A percentile compares a stretch with the other conserved stretches of the same genome.
These are phyloP conservation scores for Parascotia fuliginaria DNA, from an alignment of 2,888 invertebrate species.

Conservation along the genomic window DNA sequence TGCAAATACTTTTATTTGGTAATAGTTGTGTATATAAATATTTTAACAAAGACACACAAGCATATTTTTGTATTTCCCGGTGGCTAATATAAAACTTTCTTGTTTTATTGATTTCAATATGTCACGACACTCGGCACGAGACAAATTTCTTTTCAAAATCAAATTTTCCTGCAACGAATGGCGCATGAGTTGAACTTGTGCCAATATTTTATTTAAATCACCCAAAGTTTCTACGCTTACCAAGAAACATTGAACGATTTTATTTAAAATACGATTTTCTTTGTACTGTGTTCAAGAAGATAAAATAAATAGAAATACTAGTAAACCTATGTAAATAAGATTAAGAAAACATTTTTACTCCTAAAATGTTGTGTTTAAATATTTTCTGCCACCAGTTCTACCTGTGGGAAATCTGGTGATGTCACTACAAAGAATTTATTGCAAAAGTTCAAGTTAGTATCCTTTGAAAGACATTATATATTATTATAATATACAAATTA, in stretches of 20 bases:
- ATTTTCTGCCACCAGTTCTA: too few species aligned
- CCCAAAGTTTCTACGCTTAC: conserved; percentile 56
- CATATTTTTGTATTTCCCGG: conserved; percentile 11
- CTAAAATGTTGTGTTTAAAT: too few species aligned
- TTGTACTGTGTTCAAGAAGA: conserved; percentile 15
- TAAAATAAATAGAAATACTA: conserved; percentile 1
- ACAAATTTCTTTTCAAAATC: conserved; percentile 71
- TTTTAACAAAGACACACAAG: too few species aligned
- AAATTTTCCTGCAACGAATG: conserved; percentile 62
- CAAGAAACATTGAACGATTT: conserved; percentile 57
- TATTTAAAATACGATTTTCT: conserved; percentile 43
- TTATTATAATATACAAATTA: too few species aligned
- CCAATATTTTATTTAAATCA: conserved; percentile 75
- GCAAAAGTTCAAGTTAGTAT: too few species aligned
- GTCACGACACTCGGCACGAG: conserved; percentile 48
- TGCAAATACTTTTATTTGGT: too few species aligned
- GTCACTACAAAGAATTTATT: too few species aligned
- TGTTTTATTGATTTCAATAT: conserved; percentile 47
- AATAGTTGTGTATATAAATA: too few species aligned
- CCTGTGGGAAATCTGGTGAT: too few species aligned
- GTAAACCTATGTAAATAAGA: not conserved
- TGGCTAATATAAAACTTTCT: conserved; percentile 36
- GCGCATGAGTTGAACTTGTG: conserved; percentile 65
- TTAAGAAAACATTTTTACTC: conserved; percentile 6
- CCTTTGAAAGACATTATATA: too few species aligned